phyloP scores from a whole-genome alignment of 2,113 vertebrate species.

The pig (Sus scrofa) region DNA sequence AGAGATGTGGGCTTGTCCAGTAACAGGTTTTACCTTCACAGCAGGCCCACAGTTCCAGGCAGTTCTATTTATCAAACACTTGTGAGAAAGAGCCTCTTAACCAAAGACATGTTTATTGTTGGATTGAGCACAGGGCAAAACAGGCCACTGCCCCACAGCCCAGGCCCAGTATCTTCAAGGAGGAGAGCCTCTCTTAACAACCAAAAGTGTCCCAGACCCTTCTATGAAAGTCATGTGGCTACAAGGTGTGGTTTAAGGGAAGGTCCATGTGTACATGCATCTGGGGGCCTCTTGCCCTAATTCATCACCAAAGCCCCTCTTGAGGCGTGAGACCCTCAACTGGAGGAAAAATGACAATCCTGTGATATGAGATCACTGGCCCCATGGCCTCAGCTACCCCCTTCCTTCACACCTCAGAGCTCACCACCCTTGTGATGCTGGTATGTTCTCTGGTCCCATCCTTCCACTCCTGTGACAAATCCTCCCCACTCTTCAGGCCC shows the following conservation, averaged over 20 bases:
- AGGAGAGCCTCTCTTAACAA: neutral
- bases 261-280: neutral
- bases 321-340: neutral
- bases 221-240: neutral
- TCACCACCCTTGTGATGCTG: neutral
- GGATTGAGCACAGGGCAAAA: neutral
- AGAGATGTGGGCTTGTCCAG: neutral
- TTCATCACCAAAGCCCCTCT: neutral
- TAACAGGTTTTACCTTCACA: neutral
- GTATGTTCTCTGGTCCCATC: neutral
- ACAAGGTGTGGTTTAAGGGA: neutral
- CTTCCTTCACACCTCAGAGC: neutral
- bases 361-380: neutral
- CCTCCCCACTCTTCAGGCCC: neutral
- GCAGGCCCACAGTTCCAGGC: neutral
- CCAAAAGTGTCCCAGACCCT: neutral
- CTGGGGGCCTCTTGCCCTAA: neutral
- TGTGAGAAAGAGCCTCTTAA: conserved; percentile 44
- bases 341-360: neutral
- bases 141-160: neutral
- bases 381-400: no score
- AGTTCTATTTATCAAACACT: conserved; percentile 43
- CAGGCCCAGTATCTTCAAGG: neutral
- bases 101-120: conserved; percentile 1
- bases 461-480: neutral